Percentiles rank a stretch among this genome's conserved stretches.
phyloP scores from a whole-genome alignment of 2,888 invertebrate species.

The Patella depressa region DNA sequence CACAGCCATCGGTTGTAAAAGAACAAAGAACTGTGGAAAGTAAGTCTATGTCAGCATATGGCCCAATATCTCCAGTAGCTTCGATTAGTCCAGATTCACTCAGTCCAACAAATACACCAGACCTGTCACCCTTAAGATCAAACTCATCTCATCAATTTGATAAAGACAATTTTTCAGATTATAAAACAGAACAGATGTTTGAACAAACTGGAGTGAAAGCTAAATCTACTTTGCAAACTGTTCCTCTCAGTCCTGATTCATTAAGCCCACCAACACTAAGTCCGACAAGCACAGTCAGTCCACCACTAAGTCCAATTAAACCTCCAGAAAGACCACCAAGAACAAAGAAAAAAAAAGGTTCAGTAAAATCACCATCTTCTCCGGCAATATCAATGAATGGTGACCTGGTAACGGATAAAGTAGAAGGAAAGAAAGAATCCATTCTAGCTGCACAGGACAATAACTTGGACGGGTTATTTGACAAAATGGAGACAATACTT shows the following conservation, averaged over 20 bases:
- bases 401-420: slow-evolving; percentile 2
- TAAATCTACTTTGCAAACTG: neutral
- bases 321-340: slow-evolving; percentile 12
- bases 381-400: neutral
- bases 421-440: neutral
- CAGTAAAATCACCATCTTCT: slow-evolving; percentile 5
- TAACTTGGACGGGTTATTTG: neutral
- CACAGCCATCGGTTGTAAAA: neutral
- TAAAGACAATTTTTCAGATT: neutral
- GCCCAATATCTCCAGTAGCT: neutral
- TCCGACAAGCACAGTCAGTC: neutral
- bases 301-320: slow-evolving; percentile 4
- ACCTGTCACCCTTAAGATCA: neutral
- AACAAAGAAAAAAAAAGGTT: slow-evolving; percentile 12
- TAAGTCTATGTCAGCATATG: neutral
- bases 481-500: no score
- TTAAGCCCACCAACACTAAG: neutral
- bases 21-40: neutral
- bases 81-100: neutral
- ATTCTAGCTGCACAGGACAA: neutral
- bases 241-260: neutral
- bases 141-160: neutral
- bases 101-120: neutral
- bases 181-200: neutral
- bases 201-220: neutral